Conservation (phyloP, 2,113 vertebrate species). For the Hydrolagus affinis region DNA sequence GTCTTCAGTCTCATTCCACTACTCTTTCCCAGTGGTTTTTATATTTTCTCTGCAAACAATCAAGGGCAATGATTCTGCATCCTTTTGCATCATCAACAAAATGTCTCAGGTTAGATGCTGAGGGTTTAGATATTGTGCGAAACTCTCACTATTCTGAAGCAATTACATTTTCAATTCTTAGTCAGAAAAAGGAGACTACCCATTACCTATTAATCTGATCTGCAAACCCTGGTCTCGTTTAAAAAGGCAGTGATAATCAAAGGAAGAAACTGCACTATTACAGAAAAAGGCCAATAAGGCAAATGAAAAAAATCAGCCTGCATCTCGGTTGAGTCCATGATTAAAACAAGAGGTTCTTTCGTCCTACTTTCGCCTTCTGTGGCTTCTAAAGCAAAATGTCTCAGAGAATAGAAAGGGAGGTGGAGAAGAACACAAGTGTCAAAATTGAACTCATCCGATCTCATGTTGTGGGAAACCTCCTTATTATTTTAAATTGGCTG, state of each 20-base stretch:
- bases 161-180: not conserved
- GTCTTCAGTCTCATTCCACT: too few relatives aligned
- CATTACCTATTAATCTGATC: not conserved
- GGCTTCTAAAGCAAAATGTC: not conserved
- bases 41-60: too few relatives aligned
- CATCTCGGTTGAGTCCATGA: not conserved
- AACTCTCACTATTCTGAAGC: not conserved
- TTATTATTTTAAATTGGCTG: conserved; percentile 20
- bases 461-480: not conserved
- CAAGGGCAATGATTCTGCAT: too few relatives aligned
- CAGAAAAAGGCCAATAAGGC: not conserved
- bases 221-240: not conserved
- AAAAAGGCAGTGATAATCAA: not conserved
- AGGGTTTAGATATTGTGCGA: too few relatives aligned
- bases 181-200: not conserved
- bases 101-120: too few relatives aligned
- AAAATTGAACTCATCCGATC: not conserved
- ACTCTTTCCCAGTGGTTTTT: too few relatives aligned
- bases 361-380: not conserved
- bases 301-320: not conserved
- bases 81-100: too few relatives aligned
- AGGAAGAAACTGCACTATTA: not conserved
- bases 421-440: not conserved
- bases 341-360: not conserved
- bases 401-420: not conserved